These are phyloP conservation scores for Nomada goodeniana DNA, from an alignment of 2,888 invertebrate species.

Conservation along the genomic window DNA sequence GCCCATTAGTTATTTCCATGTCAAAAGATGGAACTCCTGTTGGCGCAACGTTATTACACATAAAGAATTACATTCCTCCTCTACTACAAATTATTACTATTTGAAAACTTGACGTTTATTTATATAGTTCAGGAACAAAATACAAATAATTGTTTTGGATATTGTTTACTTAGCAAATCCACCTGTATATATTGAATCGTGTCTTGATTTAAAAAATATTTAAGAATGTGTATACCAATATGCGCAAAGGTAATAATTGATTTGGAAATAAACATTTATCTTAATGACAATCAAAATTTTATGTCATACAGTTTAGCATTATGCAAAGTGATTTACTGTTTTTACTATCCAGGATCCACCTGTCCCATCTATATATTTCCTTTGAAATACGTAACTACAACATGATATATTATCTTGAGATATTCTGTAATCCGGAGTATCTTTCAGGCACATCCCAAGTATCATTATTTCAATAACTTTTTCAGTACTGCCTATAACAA, in stretches of 20 bases:
- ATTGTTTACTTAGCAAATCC: neutral
- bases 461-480: neutral
- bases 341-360: slow-evolving; percentile 85
- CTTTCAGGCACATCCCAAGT: neutral
- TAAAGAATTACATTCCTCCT: slow-evolving; percentile 72
- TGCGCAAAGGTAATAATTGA: neutral
- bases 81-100: slow-evolving; percentile 66
- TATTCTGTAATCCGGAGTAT: neutral
- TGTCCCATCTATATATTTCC: slow-evolving; percentile 84
- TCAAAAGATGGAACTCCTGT: slow-evolving; percentile 67
- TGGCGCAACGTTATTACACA: slow-evolving; percentile 69
- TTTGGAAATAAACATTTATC: neutral
- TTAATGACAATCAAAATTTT: neutral
- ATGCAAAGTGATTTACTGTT: slow-evolving; percentile 84
- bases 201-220: too few relatives aligned
- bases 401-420: neutral
- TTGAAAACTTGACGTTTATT: slow-evolving; percentile 9
- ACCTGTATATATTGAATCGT: too few relatives aligned
- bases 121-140: neutral
- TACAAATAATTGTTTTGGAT: neutral
- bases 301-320: neutral
- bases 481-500: neutral
- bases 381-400: slow-evolving; percentile 82
- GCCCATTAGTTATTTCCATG: slow-evolving; percentile 73
- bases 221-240: neutral